Percentiles rank a stretch among this genome's conserved stretches.
Conservation (phyloP, 1,140 invertebrate species). For the Meloidogyne hapla region DNA sequence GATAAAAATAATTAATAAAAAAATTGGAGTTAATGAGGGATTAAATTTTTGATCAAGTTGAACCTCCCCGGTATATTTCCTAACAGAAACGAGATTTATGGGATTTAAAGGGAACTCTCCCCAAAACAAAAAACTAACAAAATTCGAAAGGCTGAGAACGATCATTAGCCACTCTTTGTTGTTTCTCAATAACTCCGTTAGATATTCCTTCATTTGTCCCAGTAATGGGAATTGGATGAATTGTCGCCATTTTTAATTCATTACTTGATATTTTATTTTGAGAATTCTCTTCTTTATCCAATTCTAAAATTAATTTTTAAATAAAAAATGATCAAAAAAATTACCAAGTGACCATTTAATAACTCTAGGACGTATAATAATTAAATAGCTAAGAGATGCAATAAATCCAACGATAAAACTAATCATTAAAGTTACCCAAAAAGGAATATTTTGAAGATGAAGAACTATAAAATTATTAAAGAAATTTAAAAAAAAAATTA, state of each 20-base stretch:
- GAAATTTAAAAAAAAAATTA: constrained; percentile 11
- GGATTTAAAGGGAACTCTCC: too few species aligned
- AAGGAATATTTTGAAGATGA: constrained; percentile 80
- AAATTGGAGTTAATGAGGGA: too few species aligned
- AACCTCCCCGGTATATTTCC: too few species aligned
- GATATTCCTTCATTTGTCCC: neutral
- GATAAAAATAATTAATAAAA: too few species aligned
- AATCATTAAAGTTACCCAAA: constrained; percentile 76
- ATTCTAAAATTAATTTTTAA: neutral
- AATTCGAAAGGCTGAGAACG: constrained; percentile 14
- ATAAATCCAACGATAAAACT: constrained; percentile 73
- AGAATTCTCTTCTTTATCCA: constrained; percentile 11
- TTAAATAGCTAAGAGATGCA: constrained; percentile 73
- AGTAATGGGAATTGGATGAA: neutral
- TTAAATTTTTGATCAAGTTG: too few species aligned
- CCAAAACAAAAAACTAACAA: neutral
- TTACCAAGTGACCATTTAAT: neutral
- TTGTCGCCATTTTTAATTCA: neutral
- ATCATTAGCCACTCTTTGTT: neutral
- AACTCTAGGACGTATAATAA: constrained; percentile 65
- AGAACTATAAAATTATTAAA: constrained; percentile 70
- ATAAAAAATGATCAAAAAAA: neutral
- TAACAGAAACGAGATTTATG: too few species aligned
- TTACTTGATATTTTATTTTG: neutral
- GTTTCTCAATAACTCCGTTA: neutral